Evolutionary conservation across 2,888 invertebrate species (phyloP), one percentile per base, ranked within the genome.

Genomic region (Temnothorax unifasciatus): DNA sequence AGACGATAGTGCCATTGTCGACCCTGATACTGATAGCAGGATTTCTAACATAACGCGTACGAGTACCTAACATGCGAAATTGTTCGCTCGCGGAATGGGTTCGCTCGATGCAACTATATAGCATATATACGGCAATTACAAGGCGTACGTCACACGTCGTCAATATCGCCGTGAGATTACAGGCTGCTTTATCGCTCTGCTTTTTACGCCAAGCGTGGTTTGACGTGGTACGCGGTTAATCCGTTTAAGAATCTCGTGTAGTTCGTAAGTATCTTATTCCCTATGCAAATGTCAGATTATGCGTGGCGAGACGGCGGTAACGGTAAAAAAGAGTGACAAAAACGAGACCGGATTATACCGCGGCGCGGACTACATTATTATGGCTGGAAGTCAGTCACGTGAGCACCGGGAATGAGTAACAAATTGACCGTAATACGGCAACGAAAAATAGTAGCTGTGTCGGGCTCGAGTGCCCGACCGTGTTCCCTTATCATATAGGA

Each of bases 1-100:
- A 85, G 83, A 64, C 81, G 82, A 66, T 54, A 64, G 84, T 86
- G 90, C 90, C 90, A 90, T 85, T 88, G 89, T 89, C 89, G 85
- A 38, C 41, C 41, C 25, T n/a, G 82, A 57, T 57, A 52, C 15
- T 3, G 64, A 68, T 29, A 44, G 57, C 47, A 34, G 73, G 57
- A 81, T 87, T 84, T 89, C 82, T 68, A 64, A 82, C 84, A 83
- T 87, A 83, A 87, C 61, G 82, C 82, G 87, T 84, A 87, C 74
- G 57, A 50, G 61, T 57, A 68, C n/a, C 21, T 54, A 44, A 61
- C 73, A 68, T 69, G 54, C 64, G 68, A 61, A 76, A 76, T 86
- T 84, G 86, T 75, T 61, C 77, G 63, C 59, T 52, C 29, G 29
- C 41, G 63, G 47, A 77, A 50, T 25, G 66, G 85, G 38, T 59